Evolutionary conservation across 2,797 vertebrate genomes (phyloP), one percentile per base, ranked within the genome.

Genomic region (Sarcoramphus papa): DNA sequence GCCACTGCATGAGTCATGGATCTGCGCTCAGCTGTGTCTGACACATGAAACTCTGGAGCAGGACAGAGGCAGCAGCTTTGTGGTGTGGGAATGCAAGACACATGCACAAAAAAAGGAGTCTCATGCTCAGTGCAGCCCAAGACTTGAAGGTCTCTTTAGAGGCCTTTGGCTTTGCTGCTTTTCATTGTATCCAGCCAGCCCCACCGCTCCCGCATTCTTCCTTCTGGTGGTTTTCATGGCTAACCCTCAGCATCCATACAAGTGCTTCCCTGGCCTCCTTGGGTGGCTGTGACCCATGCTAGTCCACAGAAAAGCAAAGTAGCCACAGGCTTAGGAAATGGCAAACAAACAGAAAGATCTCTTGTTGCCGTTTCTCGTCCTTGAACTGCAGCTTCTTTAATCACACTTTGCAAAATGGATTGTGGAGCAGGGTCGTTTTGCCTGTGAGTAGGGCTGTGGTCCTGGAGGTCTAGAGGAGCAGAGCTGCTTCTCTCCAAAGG

Each of bases 391-490:
- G 35, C 60, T n/a, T 33, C 56, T 82, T 59, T 27, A 30, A 31
- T 20, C 23, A 4, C 47, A 22, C 2, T 0, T n/a, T 65, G 21
- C 51, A 35, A 21, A 30, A 31, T 0, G 4, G 45, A 8, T 41
- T 13, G 12, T 41, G 41, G 50, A 76, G 21, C 2, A 0, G 2
- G 4, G 7, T 51, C 0, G 0, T 45, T 33, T 23, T 64, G 54
- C 56, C 33, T 35, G 15, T 24, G 53, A 57, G 53, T 0, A 18
- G 48, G 19, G 60, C 75, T 60, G 41, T 50, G 72, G 37, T 62
- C 47, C 59, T 74, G 68, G 17, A 30, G 54, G 75, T 65, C 31
- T 5, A 7, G 23, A 57, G n/a, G 21, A 57, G 56, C 65, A 78
- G 69, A 70, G 19, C 70, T 70, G 47, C 67, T 31, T 48, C 54